A percentile compares a stretch with the other conserved stretches of the same genome.
Conservation (phyloP, 2,113 vertebrate species). For the Dasyornis broadbenti region DNA sequence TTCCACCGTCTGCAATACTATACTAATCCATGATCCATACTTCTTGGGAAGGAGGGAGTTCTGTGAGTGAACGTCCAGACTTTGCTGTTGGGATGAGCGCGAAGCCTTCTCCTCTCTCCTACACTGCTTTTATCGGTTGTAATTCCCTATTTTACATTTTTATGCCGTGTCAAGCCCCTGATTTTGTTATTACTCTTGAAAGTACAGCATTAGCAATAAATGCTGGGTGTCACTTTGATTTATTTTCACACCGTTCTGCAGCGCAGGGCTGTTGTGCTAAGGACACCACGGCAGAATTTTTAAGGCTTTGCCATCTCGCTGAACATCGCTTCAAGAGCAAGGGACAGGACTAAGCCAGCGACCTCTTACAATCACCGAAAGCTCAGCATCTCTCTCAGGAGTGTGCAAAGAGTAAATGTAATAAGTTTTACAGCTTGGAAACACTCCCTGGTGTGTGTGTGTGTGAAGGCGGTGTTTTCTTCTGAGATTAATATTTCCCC, state of each 20-base stretch:
- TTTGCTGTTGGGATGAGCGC: background rate
- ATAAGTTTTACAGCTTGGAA: background rate
- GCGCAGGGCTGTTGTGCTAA: background rate
- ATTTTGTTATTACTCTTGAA: background rate
- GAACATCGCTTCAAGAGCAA: background rate
- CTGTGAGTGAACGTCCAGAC: background rate
- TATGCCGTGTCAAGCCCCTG: background rate
- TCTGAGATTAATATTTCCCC: background rate
- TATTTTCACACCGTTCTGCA: background rate
- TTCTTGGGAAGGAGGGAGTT: background rate
- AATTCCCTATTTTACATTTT: background rate
- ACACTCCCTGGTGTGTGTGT: background rate
- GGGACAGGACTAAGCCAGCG: background rate
- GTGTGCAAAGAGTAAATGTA: background rate
- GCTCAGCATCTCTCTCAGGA: background rate
- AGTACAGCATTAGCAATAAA: background rate
- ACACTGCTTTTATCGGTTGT: fast-evolving
- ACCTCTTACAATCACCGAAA: background rate
- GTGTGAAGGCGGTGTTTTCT: background rate
- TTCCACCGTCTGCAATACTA: fast-evolving
- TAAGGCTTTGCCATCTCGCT: background rate
- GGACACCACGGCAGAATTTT: background rate
- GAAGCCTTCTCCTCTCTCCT: background rate
- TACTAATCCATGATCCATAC: background rate
- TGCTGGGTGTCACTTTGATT: background rate